phyloP scores from a whole-genome alignment of 1,140 invertebrate genomes.

The Bombyx mandarina region DNA sequence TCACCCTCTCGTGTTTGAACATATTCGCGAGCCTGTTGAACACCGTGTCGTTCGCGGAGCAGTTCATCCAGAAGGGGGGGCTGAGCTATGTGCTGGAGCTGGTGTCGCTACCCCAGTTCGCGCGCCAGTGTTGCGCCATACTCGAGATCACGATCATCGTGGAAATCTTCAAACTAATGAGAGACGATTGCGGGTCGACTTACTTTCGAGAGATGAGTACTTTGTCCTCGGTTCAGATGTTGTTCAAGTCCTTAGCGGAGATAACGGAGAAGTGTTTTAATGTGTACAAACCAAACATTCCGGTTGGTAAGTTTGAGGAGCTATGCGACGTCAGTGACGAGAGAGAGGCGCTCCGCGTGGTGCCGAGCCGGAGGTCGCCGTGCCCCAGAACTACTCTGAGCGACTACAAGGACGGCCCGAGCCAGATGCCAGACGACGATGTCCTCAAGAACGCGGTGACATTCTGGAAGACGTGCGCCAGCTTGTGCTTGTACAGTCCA shows the following conservation, averaged over 20 bases:
- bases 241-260: constrained; percentile 69
- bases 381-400: constrained; percentile 21
- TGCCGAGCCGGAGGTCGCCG: constrained; percentile 12
- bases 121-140: constrained; percentile 73
- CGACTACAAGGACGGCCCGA: constrained; percentile 11
- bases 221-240: constrained; percentile 62
- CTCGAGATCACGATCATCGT: constrained; percentile 75
- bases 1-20: constrained; percentile 74
- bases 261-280: constrained; percentile 59
- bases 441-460: constrained; percentile 47
- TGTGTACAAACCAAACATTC: constrained; percentile 45
- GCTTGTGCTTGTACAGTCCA: constrained; percentile 72
- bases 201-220: constrained; percentile 50
- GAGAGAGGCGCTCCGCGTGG: constrained; percentile 20
- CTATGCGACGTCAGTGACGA: constrained; percentile 43
- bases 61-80: constrained; percentile 73
- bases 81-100: constrained; percentile 71
- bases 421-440: constrained; percentile 22
- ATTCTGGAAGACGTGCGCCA: constrained; percentile 74
- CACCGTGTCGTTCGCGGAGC: constrained; percentile 71
- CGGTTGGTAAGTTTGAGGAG: constrained; percentile 33
- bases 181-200: constrained; percentile 41
- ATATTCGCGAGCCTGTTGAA: constrained; percentile 73
- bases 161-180: constrained; percentile 70
- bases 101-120: constrained; percentile 69